Evolutionary conservation across 2,888 invertebrate species (phyloP).

Genomic region (Blastobasis lacticolella): DNA sequence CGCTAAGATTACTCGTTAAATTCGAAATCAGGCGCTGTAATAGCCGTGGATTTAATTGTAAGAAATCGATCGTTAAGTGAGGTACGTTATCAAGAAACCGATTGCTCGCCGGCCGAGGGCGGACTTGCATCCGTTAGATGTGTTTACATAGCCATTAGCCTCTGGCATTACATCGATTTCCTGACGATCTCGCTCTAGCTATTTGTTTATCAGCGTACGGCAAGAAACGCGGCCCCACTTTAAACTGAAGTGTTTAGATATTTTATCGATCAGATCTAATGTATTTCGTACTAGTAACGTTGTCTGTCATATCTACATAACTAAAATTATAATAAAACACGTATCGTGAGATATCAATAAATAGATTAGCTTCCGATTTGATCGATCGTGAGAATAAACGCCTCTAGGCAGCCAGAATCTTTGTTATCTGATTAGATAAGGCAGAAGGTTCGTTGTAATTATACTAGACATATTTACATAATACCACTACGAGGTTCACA

Average conservation of each 20-base stretch:
- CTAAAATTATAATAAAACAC: too few species aligned
- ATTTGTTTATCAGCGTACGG: not conserved
- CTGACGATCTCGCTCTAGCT: constrained; percentile 21
- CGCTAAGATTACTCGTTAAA: too few species aligned
- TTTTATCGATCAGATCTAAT: not conserved
- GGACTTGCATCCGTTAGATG: constrained; percentile 20
- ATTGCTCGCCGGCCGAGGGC: constrained; percentile 6
- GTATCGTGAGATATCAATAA: too few species aligned
- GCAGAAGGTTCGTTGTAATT: not conserved
- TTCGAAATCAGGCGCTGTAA: too few species aligned
- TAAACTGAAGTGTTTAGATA: not conserved
- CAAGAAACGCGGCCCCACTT: not conserved
- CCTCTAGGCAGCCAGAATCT: not conserved
- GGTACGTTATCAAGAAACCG: too few species aligned
- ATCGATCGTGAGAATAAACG: not conserved
- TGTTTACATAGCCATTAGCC: constrained; percentile 39
- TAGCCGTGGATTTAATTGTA: too few species aligned
- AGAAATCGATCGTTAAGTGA: too few species aligned
- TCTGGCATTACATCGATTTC: constrained; percentile 37
- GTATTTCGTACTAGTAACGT: not conserved
- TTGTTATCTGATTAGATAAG: constrained; percentile 5
- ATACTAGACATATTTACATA: constrained; percentile 2
- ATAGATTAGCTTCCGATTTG: not conserved
- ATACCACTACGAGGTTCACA: constrained; percentile 14
- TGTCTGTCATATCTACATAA: too few species aligned